A percentile compares a stretch with the other conserved stretches of the same genome.
Conservation (phyloP, 2,888 invertebrate genomes). For the Drosophila tripunctata region DNA sequence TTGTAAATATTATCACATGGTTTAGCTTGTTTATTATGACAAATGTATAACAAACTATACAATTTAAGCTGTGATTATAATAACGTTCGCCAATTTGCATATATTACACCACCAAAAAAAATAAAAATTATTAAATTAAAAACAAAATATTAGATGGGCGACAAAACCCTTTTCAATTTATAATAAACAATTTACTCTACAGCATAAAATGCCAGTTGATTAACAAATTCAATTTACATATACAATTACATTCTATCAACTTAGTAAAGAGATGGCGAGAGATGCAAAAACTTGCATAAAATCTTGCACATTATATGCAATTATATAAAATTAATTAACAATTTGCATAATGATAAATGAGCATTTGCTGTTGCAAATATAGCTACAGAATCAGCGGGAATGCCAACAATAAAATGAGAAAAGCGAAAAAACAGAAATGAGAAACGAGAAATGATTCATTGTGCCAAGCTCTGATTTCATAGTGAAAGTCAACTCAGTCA, state of each 20-base stretch:
- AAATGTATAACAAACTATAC: neutral
- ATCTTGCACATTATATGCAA: constrained; percentile 43
- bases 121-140: constrained; percentile 12
- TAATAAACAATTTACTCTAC: constrained; percentile 56
- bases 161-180: neutral
- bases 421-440: constrained; percentile 29
- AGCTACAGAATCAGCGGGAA: constrained; percentile 41
- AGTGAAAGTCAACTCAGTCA: constrained; percentile 75
- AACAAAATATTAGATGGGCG: neutral
- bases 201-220: constrained; percentile 62
- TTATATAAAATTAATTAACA: constrained; percentile 61
- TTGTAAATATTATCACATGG: constrained; percentile 7
- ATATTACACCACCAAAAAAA: too few species aligned
- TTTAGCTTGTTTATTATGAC: constrained; percentile 6
- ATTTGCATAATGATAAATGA: constrained; percentile 70
- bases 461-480: constrained; percentile 66
- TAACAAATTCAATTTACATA: constrained; percentile 66
- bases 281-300: constrained; percentile 24
- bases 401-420: constrained; percentile 32
- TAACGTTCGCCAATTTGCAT: constrained; percentile 27
- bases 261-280: constrained; percentile 24
- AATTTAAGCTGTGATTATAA: constrained; percentile 15
- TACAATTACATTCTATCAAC: constrained; percentile 28
- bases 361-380: constrained; percentile 25
- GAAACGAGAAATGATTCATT: constrained; percentile 66